Percentiles rank a stretch among this genome's conserved stretches.
Evolutionary conservation across 2,113 vertebrate genomes (phyloP).

Genomic region (Microtus oregoni): DNA sequence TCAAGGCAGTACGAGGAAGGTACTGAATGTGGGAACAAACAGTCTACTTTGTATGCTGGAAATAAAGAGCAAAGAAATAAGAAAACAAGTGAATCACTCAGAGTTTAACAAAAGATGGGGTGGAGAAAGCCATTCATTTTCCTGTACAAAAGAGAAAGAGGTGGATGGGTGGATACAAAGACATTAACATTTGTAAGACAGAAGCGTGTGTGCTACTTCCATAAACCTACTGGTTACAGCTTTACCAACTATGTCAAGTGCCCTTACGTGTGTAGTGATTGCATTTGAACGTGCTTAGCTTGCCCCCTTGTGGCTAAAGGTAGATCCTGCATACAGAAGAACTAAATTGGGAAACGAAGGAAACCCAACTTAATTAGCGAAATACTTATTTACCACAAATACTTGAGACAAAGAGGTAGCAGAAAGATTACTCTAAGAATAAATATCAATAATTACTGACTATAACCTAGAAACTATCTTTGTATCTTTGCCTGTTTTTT

Average conservation of each 20-base stretch:
- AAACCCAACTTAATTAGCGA: neutral
- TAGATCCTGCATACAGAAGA: neutral
- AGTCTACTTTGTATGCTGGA: neutral
- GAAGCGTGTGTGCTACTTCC: neutral
- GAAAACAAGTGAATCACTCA: neutral
- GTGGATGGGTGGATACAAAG: neutral
- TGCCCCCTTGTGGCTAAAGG: slow-evolving; percentile 86
- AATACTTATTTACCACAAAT: neutral
- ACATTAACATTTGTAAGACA: neutral
- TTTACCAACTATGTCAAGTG: neutral
- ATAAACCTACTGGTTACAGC: neutral
- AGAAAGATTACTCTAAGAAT: neutral
- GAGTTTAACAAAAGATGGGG: neutral
- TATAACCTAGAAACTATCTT: neutral
- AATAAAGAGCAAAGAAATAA: neutral
- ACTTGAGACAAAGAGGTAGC: neutral
- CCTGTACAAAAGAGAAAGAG: neutral
- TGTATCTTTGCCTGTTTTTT: neutral
- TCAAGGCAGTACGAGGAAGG: neutral
- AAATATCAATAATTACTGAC: neutral
- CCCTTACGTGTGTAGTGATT: neutral
- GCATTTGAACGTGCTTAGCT: slow-evolving; percentile 74
- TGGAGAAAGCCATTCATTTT: neutral
- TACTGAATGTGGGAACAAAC: neutral
- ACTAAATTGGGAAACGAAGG: neutral